phyloP scores from a whole-genome alignment of 1,140 invertebrate genomes.

The Nomia melanderi region DNA sequence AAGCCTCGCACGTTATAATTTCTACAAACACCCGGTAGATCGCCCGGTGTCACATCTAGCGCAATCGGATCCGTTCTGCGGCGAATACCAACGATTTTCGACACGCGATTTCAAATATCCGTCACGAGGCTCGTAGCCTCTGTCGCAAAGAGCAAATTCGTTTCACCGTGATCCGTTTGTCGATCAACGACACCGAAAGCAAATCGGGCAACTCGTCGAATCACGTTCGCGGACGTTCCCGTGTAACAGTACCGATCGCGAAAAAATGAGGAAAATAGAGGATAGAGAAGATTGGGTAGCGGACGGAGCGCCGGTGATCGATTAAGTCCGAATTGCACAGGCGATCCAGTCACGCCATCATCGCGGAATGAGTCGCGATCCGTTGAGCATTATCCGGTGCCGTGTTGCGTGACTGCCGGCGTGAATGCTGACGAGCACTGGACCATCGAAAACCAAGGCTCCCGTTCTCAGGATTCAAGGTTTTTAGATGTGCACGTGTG shows the following conservation, averaged over 20 bases:
- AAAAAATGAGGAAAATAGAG: neutral
- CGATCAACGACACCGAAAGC: neutral
- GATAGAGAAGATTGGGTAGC: too few species aligned
- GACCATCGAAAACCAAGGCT: constrained; percentile 35
- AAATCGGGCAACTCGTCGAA: neutral
- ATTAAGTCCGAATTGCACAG: constrained; percentile 25
- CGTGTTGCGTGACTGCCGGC: constrained; percentile 7
- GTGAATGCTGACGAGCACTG: constrained; percentile 19
- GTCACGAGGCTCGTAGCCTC: neutral
- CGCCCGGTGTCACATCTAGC: too few species aligned
- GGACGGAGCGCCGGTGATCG: neutral
- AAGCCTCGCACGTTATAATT: too few species aligned
- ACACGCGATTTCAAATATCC: neutral
- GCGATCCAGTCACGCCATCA: constrained; percentile 17
- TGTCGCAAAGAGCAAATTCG: constrained; percentile 12
- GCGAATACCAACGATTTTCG: neutral
- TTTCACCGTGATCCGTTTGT: neutral
- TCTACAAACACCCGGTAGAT: neutral
- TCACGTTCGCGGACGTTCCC: neutral
- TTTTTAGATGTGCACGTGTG: constrained; percentile 13
- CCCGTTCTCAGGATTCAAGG: constrained; percentile 36
- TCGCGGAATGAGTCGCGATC: constrained; percentile 4
- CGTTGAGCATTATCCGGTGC: neutral
- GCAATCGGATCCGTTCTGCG: neutral
- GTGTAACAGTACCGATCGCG: neutral